These are phyloP conservation scores for Volucella zonaria DNA, from an alignment of 2,888 invertebrate genomes.

Conservation along the genomic window DNA sequence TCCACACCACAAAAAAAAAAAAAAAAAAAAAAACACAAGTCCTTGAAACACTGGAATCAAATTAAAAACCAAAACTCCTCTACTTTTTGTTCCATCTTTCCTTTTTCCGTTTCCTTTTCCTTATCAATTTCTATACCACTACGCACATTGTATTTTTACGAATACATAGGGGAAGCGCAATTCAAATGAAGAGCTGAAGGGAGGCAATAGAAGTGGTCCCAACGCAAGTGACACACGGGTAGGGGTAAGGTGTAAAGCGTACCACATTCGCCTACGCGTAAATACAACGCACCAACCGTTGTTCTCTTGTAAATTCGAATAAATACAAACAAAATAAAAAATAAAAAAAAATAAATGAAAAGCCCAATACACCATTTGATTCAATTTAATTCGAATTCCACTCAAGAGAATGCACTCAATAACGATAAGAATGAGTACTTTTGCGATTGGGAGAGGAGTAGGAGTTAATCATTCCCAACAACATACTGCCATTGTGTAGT, in stretches of 20 bases:
- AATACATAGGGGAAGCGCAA: neutral
- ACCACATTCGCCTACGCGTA: too few species aligned
- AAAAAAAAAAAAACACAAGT: slow-evolving; percentile 21
- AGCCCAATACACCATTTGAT: slow-evolving; percentile 14
- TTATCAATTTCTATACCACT: slow-evolving; percentile 16
- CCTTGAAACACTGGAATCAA: slow-evolving; percentile 62
- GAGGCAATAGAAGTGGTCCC: too few species aligned
- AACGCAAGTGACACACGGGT: too few species aligned
- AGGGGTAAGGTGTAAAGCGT: too few species aligned
- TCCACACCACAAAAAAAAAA: neutral
- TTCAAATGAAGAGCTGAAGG: too few species aligned
- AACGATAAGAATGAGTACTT: neutral
- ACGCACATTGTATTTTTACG: neutral
- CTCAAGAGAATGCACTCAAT: slow-evolving; percentile 50
- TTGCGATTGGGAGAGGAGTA: neutral
- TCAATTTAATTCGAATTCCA: slow-evolving; percentile 37
- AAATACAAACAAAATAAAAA: too few species aligned
- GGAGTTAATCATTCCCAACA: neutral
- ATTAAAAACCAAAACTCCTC: slow-evolving; percentile 54
- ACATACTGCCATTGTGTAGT: neutral
- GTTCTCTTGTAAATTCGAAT: too few species aligned
- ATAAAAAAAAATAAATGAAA: too few species aligned
- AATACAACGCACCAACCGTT: too few species aligned
- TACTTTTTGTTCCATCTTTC: slow-evolving; percentile 15
- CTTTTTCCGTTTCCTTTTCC: slow-evolving; percentile 6